These are phyloP conservation scores for Toxostoma redivivum DNA, from an alignment of 2,113 vertebrate species.

Conservation along the genomic window DNA sequence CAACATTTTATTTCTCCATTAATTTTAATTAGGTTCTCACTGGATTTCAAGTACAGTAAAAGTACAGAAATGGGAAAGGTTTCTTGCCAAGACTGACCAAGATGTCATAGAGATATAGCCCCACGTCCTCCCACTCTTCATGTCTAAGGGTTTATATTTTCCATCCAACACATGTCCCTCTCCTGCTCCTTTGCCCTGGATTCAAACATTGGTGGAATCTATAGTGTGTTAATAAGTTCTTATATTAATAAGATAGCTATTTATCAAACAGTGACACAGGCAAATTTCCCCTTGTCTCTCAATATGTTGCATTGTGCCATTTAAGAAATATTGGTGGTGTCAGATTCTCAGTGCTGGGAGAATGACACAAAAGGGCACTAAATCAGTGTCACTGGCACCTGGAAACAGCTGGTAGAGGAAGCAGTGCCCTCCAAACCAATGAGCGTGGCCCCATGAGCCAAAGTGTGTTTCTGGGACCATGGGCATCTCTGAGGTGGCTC, in stretches of 20 bases:
- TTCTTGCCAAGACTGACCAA: not conserved
- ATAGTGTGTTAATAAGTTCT: not conserved
- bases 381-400: not conserved
- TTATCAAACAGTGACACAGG: not conserved
- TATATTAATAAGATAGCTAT: not conserved
- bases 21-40: constrained; percentile 22
- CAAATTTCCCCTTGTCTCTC: not conserved
- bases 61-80: not conserved
- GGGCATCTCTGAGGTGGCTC: not conserved
- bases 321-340: not conserved
- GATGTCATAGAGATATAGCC: not conserved
- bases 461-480: not conserved
- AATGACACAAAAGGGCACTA: not conserved
- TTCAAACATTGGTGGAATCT: not conserved
- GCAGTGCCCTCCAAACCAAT: not conserved
- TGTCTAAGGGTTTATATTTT: not conserved
- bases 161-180: not conserved
- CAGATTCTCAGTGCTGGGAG: not conserved
- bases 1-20: not conserved
- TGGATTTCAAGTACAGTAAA: not conserved
- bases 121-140: not conserved
- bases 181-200: not conserved
- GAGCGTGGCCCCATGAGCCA: rapidly evolving
- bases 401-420: not conserved
- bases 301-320: not conserved